Evolutionary conservation across 2,113 vertebrate genomes (phyloP), one percentile per base, ranked within the genome.

Genomic region (Onychorhynchus coronatus): DNA sequence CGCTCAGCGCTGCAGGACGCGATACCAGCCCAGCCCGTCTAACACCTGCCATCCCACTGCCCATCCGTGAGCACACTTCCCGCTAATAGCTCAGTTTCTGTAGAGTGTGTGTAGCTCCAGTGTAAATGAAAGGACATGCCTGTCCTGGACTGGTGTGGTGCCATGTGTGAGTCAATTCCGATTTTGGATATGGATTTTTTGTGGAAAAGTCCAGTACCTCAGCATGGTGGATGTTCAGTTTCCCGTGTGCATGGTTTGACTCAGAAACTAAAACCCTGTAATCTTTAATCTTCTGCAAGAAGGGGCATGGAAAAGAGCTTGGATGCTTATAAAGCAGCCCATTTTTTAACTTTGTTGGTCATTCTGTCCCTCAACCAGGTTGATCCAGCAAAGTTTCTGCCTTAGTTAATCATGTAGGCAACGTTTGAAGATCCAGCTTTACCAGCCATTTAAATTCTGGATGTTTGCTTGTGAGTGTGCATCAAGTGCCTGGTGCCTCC

Each of bases 401-500:
- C 23, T 41, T 46, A 12, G 5, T 56, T 46, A 30, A 30, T 8
- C 8, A 53, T 41, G 22, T 20, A 20, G 61, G 8, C n/a, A 66
- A 5, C 1, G 4, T 42, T 17, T 27, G 44, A 67, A 59, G 55
- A 28, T 28, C 5, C 8, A 5, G 4, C 28, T 2, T 66, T 52
- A n/a, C 23, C n/a, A 33, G 12, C 27, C 4, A 0, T 55, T 67
- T 49, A 44, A 28, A 12, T 27, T 31, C 14, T n/a, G 61, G 11
- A 17, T 10, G 8, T 58, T n/a, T 58, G 23, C 37, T 74, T 55
- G 31, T 28, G n/a, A 16, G 15, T 14, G 3, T 7, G 22, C 55
- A 11, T 63, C 49, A 8, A 5, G 44, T 0, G 2, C 9, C 6
- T 0, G 0, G 9, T 7, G 30, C 30, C 39, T 62, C 25, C 27